Percentiles rank a stretch among this genome's conserved stretches.
Evolutionary conservation across 2,113 vertebrate genomes (phyloP).

Genomic region (Suricata suricatta): DNA sequence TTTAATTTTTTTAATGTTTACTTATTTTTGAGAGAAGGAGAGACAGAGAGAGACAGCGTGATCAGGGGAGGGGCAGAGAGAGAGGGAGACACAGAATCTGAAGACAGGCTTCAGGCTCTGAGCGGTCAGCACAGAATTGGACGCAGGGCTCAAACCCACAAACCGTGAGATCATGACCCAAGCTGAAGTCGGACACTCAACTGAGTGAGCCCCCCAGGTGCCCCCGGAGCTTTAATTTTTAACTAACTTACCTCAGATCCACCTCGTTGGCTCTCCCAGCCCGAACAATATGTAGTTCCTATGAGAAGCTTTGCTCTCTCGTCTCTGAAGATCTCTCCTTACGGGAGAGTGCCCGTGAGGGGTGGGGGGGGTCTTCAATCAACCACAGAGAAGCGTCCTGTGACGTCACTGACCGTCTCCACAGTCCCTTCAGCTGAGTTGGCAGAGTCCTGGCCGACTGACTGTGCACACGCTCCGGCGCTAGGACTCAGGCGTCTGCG

Average conservation of each 20-base stretch:
- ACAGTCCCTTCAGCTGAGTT: accelerated
- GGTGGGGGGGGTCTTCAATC: too few species aligned
- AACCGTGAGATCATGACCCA: too few species aligned
- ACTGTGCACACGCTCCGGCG: accelerated
- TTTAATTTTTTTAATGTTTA: neutral
- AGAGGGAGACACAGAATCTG: too few species aligned
- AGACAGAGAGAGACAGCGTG: too few species aligned
- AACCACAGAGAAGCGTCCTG: accelerated
- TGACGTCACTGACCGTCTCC: accelerated
- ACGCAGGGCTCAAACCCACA: too few species aligned
- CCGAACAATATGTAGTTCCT: neutral
- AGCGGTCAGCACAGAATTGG: too few species aligned
- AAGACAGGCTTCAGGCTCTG: too few species aligned
- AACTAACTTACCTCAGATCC: neutral
- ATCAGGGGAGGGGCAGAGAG: too few species aligned
- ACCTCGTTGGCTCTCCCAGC: neutral
- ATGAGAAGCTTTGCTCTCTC: neutral
- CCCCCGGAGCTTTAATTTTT: neutral
- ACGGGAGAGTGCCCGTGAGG: neutral
- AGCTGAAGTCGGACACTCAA: too few species aligned
- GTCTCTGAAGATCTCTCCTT: neutral
- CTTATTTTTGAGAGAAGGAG: too few species aligned
- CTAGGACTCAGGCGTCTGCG: accelerated
- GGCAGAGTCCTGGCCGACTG: accelerated
- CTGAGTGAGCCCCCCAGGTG: too few species aligned